Evolutionary conservation across 2,113 vertebrate genomes (phyloP).

Genomic region (Muntiacus reevesi): DNA sequence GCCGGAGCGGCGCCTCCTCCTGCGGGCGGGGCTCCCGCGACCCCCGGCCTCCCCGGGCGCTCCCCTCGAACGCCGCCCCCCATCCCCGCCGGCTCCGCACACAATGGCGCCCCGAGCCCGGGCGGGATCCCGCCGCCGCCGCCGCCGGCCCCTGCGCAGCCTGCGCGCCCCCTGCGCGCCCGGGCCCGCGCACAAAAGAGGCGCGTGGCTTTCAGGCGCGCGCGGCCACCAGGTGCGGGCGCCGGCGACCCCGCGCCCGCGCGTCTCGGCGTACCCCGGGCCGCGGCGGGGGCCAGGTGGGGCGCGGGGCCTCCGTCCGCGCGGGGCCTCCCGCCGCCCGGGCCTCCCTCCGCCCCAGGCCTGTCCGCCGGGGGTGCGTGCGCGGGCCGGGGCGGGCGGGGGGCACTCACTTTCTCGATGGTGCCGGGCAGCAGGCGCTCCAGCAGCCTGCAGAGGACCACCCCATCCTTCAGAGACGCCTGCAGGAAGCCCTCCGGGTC

Average conservation of each 20-base stretch:
- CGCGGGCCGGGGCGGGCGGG: background rate
- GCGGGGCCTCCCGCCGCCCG: background rate
- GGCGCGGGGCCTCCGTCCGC: background rate
- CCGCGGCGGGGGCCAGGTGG: background rate
- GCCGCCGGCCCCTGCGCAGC: background rate
- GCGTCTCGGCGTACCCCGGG: background rate
- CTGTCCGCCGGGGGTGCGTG: background rate
- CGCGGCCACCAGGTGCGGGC: background rate
- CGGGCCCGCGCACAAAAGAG: slow-evolving; percentile 72
- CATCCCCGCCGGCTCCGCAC: background rate
- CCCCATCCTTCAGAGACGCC: slow-evolving; percentile 92
- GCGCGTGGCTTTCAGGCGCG: slow-evolving; percentile 17
- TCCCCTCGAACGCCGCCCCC: background rate
- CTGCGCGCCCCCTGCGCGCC: slow-evolving; percentile 35
- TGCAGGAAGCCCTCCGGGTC: slow-evolving; percentile 95
- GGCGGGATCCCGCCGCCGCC: slow-evolving; percentile 29
- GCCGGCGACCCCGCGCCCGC: background rate
- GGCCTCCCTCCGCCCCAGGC: background rate
- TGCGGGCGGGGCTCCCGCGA: background rate
- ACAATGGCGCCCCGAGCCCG: slow-evolving; percentile 72
- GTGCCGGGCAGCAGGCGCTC: slow-evolving; percentile 94
- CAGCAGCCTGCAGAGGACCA: slow-evolving; percentile 93
- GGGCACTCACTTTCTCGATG: slow-evolving; percentile 87
- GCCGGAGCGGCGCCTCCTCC: background rate
- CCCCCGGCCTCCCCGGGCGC: background rate